A percentile compares a stretch with the other conserved stretches of the same genome.
These are phyloP conservation scores for Monoplex corrugatus DNA, from an alignment of 2,888 invertebrate species.

Conservation along the genomic window DNA sequence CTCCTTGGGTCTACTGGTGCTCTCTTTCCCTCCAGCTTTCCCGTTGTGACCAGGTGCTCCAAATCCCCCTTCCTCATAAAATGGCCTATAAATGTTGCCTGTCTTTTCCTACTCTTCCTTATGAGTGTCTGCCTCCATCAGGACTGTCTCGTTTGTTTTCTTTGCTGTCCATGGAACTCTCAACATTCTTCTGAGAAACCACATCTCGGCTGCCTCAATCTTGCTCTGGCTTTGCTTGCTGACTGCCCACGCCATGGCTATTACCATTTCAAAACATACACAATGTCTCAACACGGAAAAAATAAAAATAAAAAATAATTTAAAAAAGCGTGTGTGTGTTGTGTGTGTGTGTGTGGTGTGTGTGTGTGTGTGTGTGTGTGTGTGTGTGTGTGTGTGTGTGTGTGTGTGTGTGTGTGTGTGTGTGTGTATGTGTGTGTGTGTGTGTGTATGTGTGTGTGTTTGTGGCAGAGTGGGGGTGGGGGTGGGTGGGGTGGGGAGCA, in stretches of 20 bases:
- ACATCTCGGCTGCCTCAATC: neutral
- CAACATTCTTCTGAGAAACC: too few species aligned
- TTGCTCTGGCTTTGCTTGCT: neutral
- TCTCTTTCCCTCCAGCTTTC: too few species aligned
- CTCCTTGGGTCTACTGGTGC: too few species aligned
- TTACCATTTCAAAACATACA: neutral
- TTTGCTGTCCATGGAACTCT: too few species aligned
- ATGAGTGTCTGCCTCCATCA: too few species aligned
- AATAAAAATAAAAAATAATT: neutral
- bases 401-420: conserved; percentile 27
- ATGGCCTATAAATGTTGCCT: too few species aligned
- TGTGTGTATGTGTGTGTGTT: neutral
- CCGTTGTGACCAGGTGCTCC: too few species aligned
- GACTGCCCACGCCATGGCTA: neutral
- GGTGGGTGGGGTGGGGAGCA: neutral
- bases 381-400: neutral
- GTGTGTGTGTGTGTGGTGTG: neutral
- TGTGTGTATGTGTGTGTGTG: neutral
- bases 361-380: conserved; percentile 36
- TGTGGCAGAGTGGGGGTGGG: neutral
- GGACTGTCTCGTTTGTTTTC: too few species aligned
- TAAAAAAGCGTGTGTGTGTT: too few species aligned
- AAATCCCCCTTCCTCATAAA: too few species aligned
- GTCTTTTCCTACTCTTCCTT: too few species aligned
- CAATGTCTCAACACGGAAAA: neutral